Base-by-base conservation (phyloP, 2,888 invertebrate genomes). In the Caenorhabditis becei region DNA sequence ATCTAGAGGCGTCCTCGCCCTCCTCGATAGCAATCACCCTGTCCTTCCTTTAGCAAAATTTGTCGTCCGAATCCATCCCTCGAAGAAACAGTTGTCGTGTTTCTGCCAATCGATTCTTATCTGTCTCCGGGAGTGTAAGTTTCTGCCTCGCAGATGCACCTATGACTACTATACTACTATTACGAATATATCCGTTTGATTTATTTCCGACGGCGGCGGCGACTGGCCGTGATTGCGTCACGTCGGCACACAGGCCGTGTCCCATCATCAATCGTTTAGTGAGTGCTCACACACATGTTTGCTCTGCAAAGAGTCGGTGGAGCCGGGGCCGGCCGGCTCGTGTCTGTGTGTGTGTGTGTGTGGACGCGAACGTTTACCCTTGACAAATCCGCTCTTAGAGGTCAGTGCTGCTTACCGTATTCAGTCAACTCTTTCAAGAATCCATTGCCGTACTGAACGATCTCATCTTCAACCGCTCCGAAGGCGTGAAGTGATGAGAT, bases 361-460 rank as follows among this genome's bases (percentile, higher is more conserved):
- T n/a, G 14, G 54, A 23, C 41, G 32, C 53, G 70, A 70, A 70
- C 70, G 70, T 58, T 61, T 51, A 69, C 59, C 49, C 56, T 20
- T 49, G 58, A 49, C 56, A 54, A 63, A 71, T 63, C 62, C 53
- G n/a, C 53, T 51, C 61, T 32, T n/a, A n/a, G n/a, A 32, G 32
- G 32, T 32, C 32, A 32, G 4, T 32, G 5, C 10, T 10, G 32
- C 32, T 32, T 32, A 32, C 32, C 32, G 32, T 32, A 32, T 10
- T 32, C 32, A 7, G 32, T 32, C 32, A 7, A 32, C 32, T 65
- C 59, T 66, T 56, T 66, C 35, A 41, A 41, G 3, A 14, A 41
- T 74, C 74, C 74, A 74, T 74, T 74, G 74, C 74, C 74, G 74
- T 74, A 74, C 74, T 74, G 74, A 74, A 74, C 74, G 74, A 74